Evolutionary conservation across 2,888 invertebrate genomes (phyloP).

Genomic region (Julus scanicus): DNA sequence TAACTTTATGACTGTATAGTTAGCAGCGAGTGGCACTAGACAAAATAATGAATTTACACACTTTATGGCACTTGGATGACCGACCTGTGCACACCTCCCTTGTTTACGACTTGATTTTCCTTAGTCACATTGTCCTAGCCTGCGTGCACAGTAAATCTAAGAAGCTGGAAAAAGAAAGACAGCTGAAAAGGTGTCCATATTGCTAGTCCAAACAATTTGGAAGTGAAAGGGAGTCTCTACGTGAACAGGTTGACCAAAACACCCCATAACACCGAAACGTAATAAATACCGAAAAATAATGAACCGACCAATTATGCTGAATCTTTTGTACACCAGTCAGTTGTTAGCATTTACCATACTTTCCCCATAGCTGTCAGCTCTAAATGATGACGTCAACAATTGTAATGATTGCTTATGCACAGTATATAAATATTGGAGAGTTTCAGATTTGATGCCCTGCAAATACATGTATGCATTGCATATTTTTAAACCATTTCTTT

Average conservation of each 20-base stretch:
- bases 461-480: too few relatives aligned
- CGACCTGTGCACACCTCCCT: conserved; percentile 43
- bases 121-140: background rate
- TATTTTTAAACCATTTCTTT: too few relatives aligned
- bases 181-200: conserved; percentile 24
- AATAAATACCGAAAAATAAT: conserved; percentile 17
- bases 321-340: too few relatives aligned
- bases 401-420: too few relatives aligned
- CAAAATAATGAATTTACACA: conserved; percentile 45
- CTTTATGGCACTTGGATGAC: conserved; percentile 43
- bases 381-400: too few relatives aligned
- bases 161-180: background rate
- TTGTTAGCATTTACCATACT: too few relatives aligned
- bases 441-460: too few relatives aligned
- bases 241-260: conserved; percentile 32
- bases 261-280: background rate
- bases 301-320: background rate
- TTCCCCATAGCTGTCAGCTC: too few relatives aligned
- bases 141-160: conserved; percentile 8
- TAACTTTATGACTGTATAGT: conserved; percentile 7
- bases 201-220: background rate
- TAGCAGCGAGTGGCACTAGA: conserved; percentile 34
- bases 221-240: background rate
- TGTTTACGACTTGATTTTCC: conserved; percentile 19
- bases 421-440: too few relatives aligned